These are phyloP conservation scores for Irena cyanogastra DNA, from an alignment of 2,113 vertebrate genomes.

Conservation along the genomic window DNA sequence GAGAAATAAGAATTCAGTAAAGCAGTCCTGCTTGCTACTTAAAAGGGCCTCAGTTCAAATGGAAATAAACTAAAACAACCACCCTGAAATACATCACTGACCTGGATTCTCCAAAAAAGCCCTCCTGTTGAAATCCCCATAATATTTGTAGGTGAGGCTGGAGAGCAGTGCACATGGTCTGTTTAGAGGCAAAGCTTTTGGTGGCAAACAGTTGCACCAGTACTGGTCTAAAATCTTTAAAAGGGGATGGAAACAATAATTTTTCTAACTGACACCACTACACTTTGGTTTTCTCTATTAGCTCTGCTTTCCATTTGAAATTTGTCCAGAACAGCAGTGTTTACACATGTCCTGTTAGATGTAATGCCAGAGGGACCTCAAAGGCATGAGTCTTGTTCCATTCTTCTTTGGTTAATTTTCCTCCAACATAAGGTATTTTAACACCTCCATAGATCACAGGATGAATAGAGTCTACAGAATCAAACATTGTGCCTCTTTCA, in stretches of 20 bases:
- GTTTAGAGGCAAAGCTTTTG: neutral
- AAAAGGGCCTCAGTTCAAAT: neutral
- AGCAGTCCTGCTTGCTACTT: neutral
- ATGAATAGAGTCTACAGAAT: conserved; percentile 6
- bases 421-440: conserved; percentile 1
- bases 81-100: neutral
- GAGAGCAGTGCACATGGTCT: neutral
- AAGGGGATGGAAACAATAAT: neutral
- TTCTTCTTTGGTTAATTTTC: conserved; percentile 30
- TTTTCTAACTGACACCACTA: neutral
- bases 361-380: conserved; percentile 31
- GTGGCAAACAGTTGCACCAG: neutral
- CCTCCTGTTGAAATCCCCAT: neutral
- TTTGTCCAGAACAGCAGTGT: conserved; percentile 27
- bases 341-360: conserved; percentile 12
- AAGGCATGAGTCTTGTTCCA: conserved; percentile 2
- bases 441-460: neutral
- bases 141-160: neutral
- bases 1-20: neutral
- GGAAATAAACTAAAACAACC: neutral
- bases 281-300: conserved; percentile 14
- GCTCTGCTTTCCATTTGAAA: conserved; percentile 23
- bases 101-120: neutral
- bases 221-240: neutral
- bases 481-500: conserved; percentile 6